A percentile compares a stretch with the other conserved stretches of the same genome.
Conservation (phyloP, 2,797 vertebrate species). For the Adrianichthys oophorus region DNA sequence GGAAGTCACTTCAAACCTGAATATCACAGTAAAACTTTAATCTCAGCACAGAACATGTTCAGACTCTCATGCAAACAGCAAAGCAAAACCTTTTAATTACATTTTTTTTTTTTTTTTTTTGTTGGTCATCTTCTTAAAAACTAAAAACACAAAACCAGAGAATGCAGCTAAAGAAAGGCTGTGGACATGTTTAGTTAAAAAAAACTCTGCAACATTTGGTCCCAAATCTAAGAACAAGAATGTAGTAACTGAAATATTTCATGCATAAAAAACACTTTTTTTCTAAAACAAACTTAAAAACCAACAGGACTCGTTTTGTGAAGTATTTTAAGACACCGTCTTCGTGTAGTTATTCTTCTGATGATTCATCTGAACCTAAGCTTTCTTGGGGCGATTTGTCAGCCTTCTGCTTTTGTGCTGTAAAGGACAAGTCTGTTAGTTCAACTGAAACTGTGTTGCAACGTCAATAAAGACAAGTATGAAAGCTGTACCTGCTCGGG, state of each 20-base stretch:
- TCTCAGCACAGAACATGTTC: no score
- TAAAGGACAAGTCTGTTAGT: slow-evolving; percentile 4
- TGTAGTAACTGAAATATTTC: slow-evolving; percentile 33
- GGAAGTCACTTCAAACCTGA: no score
- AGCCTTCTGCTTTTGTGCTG: slow-evolving; percentile 6
- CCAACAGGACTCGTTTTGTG: slow-evolving; percentile 1
- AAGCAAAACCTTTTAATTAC: no score
- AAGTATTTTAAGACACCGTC: background rate
- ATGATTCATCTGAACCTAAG: slow-evolving; percentile 13
- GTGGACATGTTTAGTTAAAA: slow-evolving; percentile 11
- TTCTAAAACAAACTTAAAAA: slow-evolving; percentile 4
- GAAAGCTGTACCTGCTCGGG: slow-evolving; percentile 24
- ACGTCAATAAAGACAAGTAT: background rate
- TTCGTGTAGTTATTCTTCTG: slow-evolving; percentile 24
- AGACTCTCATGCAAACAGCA: no score
- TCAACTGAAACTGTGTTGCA: no score
- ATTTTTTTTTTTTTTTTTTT: no score
- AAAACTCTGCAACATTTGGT: slow-evolving; percentile 27
- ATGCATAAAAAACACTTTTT: slow-evolving; percentile 28
- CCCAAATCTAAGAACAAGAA: slow-evolving; percentile 33
- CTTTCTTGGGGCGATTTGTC: slow-evolving; percentile 1
- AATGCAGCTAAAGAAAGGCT: slow-evolving; percentile 2
- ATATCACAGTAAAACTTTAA: no score
- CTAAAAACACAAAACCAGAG: background rate
- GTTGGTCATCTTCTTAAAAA: slow-evolving; percentile 3